Conservation (phyloP, 2,113 vertebrate species). For the Rhea americana region DNA sequence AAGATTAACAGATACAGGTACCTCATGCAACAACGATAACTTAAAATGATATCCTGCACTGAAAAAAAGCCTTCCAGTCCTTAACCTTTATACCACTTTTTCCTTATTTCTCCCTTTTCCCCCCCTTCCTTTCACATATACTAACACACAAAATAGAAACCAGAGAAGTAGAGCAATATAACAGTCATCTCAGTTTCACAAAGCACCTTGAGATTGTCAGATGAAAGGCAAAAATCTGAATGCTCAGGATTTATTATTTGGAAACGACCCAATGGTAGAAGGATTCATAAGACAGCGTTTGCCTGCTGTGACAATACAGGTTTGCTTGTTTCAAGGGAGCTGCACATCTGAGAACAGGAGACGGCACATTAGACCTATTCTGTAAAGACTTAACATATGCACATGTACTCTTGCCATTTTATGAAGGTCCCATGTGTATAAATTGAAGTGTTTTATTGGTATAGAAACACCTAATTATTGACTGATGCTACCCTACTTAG, state of each 20-base stretch:
- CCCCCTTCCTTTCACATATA: background rate
- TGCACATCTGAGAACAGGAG: background rate
- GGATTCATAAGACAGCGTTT: background rate
- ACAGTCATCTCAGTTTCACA: background rate
- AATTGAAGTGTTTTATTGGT: background rate
- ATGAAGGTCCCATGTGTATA: background rate
- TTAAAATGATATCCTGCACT: background rate
- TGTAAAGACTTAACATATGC: background rate
- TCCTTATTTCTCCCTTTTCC: background rate
- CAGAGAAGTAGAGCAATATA: background rate
- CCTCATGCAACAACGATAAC: background rate
- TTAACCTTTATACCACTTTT: background rate
- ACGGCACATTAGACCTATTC: background rate
- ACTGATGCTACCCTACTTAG: background rate
- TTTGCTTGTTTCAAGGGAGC: background rate
- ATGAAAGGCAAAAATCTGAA: conserved; percentile 30
- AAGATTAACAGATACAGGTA: background rate
- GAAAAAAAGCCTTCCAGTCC: background rate
- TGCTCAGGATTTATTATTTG: background rate
- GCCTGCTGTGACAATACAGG: background rate
- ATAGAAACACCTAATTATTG: background rate
- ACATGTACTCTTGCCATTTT: background rate
- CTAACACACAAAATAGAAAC: background rate
- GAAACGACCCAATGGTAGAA: background rate
- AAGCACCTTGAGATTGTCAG: background rate